Evolutionary conservation across 2,797 vertebrate species (phyloP).

Genomic region (Pitangus sulphuratus): DNA sequence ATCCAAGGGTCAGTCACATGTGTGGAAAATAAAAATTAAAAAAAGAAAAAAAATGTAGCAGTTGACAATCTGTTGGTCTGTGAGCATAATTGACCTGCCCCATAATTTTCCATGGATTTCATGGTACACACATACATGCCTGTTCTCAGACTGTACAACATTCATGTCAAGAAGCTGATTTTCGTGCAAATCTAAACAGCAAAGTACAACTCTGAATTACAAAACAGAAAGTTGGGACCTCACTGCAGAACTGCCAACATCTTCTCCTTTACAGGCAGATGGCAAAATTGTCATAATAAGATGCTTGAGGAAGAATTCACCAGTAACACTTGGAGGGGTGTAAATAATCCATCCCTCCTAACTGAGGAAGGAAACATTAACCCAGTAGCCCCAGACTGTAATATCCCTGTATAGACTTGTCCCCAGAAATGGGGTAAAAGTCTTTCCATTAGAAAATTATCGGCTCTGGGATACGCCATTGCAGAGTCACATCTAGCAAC

Average conservation of each 20-base stretch:
- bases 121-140: rapidly evolving
- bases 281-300: slow-evolving; percentile 35
- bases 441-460: neutral
- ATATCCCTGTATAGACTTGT: neutral
- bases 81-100: neutral
- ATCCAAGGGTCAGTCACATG: slow-evolving; percentile 65
- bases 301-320: neutral
- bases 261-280: slow-evolving; percentile 14
- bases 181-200: neutral
- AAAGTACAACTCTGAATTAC: neutral
- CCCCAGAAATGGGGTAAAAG: neutral
- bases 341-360: neutral
- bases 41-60: neutral
- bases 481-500: neutral
- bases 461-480: neutral
- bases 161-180: neutral
- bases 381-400: neutral
- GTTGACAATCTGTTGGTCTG: neutral
- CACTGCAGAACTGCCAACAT: slow-evolving; percentile 8
- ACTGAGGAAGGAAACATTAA: neutral
- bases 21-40: neutral
- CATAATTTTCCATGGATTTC: neutral
- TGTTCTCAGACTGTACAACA: neutral
- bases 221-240: neutral
- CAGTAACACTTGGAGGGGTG: neutral